Conservation (phyloP, 2,113 vertebrate species). For the Arvicanthis niloticus region DNA sequence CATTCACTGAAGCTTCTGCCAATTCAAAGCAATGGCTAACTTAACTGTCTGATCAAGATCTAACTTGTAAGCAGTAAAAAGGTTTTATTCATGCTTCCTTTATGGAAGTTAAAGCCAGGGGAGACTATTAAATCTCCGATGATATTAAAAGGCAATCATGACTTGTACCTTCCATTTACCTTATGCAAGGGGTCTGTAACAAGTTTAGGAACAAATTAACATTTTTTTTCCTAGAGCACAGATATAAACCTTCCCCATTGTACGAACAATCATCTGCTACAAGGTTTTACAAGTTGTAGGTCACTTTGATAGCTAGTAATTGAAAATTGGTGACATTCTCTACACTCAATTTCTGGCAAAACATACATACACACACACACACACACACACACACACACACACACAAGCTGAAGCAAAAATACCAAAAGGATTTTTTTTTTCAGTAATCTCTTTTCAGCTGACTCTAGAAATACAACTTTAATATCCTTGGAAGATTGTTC, state of each 20-base stretch:
- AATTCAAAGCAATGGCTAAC: constrained; percentile 11
- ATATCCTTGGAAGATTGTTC: too few relatives aligned
- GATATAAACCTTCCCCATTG: constrained; percentile 30
- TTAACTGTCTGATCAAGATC: constrained; percentile 19
- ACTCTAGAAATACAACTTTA: neutral
- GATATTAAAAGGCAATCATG: constrained; percentile 49
- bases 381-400: neutral
- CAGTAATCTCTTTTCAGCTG: neutral
- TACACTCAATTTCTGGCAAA: constrained; percentile 1
- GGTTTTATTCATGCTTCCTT: constrained; percentile 20
- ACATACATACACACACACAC: neutral
- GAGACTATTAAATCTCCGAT: constrained; percentile 1
- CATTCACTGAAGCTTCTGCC: neutral
- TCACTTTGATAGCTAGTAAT: constrained; percentile 40
- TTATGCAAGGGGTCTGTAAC: neutral
- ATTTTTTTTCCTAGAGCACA: constrained; percentile 26
- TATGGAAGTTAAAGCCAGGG: constrained; percentile 35
- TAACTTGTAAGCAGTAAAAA: constrained; percentile 52
- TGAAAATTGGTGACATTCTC: constrained; percentile 22
- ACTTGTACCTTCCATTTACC: constrained; percentile 32
- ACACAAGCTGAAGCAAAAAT: neutral
- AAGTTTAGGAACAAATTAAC: constrained; percentile 33
- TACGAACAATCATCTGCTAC: neutral
- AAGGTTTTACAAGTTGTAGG: neutral
- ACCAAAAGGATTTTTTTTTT: neutral